Evolutionary conservation across 1,140 invertebrate species (phyloP).

Genomic region (Rhyzopertha dominica): DNA sequence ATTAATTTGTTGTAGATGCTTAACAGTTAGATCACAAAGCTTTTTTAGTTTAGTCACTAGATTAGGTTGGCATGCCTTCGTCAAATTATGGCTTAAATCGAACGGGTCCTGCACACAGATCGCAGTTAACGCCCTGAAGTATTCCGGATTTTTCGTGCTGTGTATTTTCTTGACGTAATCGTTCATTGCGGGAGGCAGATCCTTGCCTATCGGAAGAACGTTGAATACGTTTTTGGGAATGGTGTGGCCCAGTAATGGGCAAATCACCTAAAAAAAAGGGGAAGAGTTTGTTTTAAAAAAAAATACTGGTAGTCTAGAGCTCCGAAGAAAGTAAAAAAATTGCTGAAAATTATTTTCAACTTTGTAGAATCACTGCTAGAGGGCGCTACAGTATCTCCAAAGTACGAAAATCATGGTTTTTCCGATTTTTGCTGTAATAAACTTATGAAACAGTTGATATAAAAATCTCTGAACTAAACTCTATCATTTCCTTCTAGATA

Average conservation of each 20-base stretch:
- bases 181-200: conserved; percentile 38
- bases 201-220: conserved; percentile 19
- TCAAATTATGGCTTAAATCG: conserved; percentile 47
- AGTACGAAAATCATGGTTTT: no score
- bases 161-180: conserved; percentile 34
- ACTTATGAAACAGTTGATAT: no score
- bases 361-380: no score
- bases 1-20: no score
- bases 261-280: conserved; percentile 36
- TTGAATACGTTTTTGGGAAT: conserved; percentile 36
- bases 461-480: no score
- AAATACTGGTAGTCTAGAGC: background rate
- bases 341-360: no score
- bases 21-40: conserved; percentile 26
- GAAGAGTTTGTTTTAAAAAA: conserved; percentile 1
- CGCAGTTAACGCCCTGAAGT: conserved; percentile 30
- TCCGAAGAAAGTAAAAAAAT: no score
- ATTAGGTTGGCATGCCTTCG: conserved; percentile 33
- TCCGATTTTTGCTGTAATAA: no score
- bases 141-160: conserved; percentile 21
- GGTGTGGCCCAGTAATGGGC: conserved; percentile 39
- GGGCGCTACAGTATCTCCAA: no score
- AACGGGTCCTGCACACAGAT: conserved; percentile 49
- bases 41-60: conserved; percentile 31
- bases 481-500: no score